Conservation (phyloP, 2,113 vertebrate genomes). For the Tragelaphus strepsiceros region DNA sequence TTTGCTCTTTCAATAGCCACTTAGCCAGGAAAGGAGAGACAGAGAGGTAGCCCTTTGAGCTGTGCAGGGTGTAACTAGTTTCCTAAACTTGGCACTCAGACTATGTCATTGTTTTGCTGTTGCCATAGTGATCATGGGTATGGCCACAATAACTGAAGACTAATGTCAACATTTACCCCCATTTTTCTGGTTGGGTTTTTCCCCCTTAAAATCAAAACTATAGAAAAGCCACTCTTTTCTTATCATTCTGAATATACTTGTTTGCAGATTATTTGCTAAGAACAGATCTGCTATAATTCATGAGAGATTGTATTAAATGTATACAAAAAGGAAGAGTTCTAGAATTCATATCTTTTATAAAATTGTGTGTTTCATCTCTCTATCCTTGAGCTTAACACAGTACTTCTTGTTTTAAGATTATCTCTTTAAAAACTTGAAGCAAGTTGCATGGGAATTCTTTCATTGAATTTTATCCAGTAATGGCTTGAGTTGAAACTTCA, state of each 20-base stretch:
- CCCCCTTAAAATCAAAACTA: not conserved
- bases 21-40: not conserved
- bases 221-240: not conserved
- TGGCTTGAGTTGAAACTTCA: not conserved
- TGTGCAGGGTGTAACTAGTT: not conserved
- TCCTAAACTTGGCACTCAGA: not conserved
- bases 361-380: not conserved
- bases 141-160: not conserved
- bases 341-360: not conserved
- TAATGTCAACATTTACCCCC: not conserved
- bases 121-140: not conserved
- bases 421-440: constrained; percentile 1
- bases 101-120: constrained; percentile 32
- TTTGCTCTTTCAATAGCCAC: constrained; percentile 57
- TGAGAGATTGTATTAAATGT: not conserved
- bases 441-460: not conserved
- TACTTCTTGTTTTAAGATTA: not conserved
- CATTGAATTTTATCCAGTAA: not conserved
- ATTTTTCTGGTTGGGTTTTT: not conserved
- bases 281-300: not conserved
- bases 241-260: not conserved
- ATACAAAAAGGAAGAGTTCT: not conserved
- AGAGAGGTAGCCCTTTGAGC: not conserved
- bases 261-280: not conserved
- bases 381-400: not conserved